Base-by-base conservation (phyloP, 2,888 invertebrate species). In the Taenaris catops region DNA sequence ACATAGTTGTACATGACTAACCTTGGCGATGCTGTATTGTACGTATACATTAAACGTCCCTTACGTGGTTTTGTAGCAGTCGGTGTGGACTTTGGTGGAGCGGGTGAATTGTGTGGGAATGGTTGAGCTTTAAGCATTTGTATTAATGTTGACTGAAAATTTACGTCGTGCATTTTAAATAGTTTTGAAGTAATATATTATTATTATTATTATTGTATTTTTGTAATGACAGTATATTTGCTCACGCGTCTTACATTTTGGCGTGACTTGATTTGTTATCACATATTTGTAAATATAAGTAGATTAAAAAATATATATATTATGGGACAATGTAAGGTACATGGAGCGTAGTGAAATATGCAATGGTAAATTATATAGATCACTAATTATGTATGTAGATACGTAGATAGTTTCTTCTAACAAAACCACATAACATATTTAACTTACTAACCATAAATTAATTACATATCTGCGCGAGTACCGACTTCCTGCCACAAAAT, bases 161-260 rank as follows among this genome's bases (percentile, higher is more conserved):
- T n/a, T 32, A 11, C 32, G 7, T 17, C 11, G 23, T 31, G 31
- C 23, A 31, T 35, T 25, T 14, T 25, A 8, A 10, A 31, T 41
- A 25, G 34, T 28, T 41, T 38, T 19, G 14, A 18, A 27, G 21
- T 32, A 14, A 12, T 8, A 12, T 25, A 29, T 38, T n/a, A n/a
- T n/a, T n/a, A n/a, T n/a, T n/a, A n/a, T n/a, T n/a, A n/a, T n/a
- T n/a, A n/a, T n/a, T n/a, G n/a, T n/a, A n/a, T n/a, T n/a, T 24
- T 24, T 40, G 26, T 41, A 21, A 27, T 25, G 37, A 33, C 25
- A 39, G 25, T 36, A 36, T 34, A 21, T 38, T 64, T 74, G 80
- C 81, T 81, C 81, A 80, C 70, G 70, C 70, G 75, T 83, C 81
- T 83, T 83, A 76, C 74, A 53, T 69, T 69, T 81, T 80, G 81